phyloP scores from a whole-genome alignment of 2,888 invertebrate species.

The Leptinotarsa haldemani region DNA sequence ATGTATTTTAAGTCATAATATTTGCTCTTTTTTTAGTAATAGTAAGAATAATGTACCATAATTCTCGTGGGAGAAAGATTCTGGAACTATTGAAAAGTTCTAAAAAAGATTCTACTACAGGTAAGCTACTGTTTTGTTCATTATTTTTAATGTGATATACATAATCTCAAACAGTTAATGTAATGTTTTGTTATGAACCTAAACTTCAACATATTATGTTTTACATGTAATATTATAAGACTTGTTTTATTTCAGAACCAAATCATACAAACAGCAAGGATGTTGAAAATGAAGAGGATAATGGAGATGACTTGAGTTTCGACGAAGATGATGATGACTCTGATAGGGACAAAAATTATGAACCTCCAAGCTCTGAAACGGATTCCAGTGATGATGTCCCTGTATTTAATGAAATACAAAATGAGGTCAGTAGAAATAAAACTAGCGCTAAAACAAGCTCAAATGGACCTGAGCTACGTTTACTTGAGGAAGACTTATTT shows the following conservation, averaged over 20 bases:
- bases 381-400: slow-evolving; percentile 23
- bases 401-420: slow-evolving; percentile 27
- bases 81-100: slow-evolving; percentile 27
- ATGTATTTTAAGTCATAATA: slow-evolving; percentile 21
- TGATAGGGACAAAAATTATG: slow-evolving; percentile 23
- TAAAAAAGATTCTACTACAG: slow-evolving; percentile 27
- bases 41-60: slow-evolving; percentile 12
- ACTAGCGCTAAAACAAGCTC: slow-evolving; percentile 26
- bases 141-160: slow-evolving; percentile 25
- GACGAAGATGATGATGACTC: slow-evolving; percentile 24
- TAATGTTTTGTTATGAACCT: slow-evolving; percentile 25
- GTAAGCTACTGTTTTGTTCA: slow-evolving; percentile 26
- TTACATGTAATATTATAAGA: slow-evolving; percentile 27
- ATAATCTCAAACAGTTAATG: slow-evolving; percentile 21
- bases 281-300: slow-evolving; percentile 26
- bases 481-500: slow-evolving; percentile 25
- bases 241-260: slow-evolving; percentile 24
- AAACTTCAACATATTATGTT: slow-evolving; percentile 26
- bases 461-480: slow-evolving; percentile 26
- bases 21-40: slow-evolving; percentile 23
- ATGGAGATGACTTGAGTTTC: slow-evolving; percentile 25
- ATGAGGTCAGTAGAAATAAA: slow-evolving; percentile 26
- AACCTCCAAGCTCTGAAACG: slow-evolving; percentile 26
- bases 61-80: slow-evolving; percentile 27
- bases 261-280: slow-evolving; percentile 26